These are phyloP conservation scores for Anguilla obscura DNA, from an alignment of 2,797 vertebrate genomes.

Conservation along the genomic window DNA sequence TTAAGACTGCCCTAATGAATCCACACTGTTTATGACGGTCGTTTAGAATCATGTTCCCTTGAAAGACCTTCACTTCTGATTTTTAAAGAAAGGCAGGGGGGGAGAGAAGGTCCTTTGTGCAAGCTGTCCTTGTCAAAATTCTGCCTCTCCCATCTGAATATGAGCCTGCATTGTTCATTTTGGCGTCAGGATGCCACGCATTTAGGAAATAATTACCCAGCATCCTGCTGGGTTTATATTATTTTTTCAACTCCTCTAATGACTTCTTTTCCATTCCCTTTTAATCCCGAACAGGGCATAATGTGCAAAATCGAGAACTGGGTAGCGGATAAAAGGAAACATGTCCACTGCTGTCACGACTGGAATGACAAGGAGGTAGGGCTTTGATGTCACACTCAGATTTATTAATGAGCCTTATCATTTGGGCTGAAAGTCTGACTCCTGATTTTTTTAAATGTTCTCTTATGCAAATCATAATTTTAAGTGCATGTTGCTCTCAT, in stretches of 20 bases:
- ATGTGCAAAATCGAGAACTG: conserved; percentile 97
- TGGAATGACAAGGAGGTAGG: conserved; percentile 96
- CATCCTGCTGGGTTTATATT: conserved; percentile 80
- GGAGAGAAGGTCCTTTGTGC: conserved; percentile 51
- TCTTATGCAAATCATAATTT: conserved; percentile 60
- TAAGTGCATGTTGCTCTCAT: conserved; percentile 56
- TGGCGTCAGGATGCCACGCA: conserved; percentile 73
- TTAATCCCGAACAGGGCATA: conserved; percentile 86
- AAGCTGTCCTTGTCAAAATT: conserved; percentile 70
- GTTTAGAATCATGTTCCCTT: conserved; percentile 55
- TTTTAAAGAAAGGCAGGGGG: conserved; percentile 50
- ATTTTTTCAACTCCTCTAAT: conserved; percentile 81
- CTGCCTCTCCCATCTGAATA: conserved; percentile 63
- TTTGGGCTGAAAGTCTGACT: conserved; percentile 61
- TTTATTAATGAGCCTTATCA: conserved; percentile 64
- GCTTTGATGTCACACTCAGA: conserved; percentile 69
- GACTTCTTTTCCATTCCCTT: conserved; percentile 82
- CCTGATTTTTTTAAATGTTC: conserved; percentile 48
- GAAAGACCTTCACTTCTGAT: conserved; percentile 66
- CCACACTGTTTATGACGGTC: conserved; percentile 54
- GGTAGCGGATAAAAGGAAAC: conserved; percentile 93
- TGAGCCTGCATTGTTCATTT: conserved; percentile 71
- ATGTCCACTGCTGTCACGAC: conserved; percentile 86
- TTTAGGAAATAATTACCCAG: conserved; percentile 83
- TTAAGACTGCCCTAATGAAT: conserved; percentile 55